phyloP scores from a whole-genome alignment of 2,888 invertebrate genomes.

The Eugnorisma glareosa region DNA sequence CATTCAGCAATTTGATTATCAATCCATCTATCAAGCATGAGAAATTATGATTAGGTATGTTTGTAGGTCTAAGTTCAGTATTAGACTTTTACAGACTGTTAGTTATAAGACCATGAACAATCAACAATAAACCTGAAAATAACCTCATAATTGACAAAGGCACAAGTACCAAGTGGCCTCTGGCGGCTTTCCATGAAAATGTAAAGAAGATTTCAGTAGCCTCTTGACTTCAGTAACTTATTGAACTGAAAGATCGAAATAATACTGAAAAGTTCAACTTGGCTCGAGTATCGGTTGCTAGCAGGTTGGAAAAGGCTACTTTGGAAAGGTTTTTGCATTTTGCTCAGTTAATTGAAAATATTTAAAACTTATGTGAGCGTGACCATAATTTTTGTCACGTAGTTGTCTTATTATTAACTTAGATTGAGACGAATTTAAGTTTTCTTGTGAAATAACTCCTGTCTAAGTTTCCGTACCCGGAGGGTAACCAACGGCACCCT shows the following conservation, averaged over 20 bases:
- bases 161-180: background rate
- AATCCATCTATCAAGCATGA: background rate
- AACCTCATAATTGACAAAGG: background rate
- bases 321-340: background rate
- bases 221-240: slow-evolving; percentile 32
- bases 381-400: too few species aligned
- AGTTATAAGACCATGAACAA: background rate
- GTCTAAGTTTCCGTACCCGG: too few species aligned
- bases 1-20: background rate
- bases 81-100: background rate
- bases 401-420: background rate
- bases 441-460: background rate
- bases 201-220: slow-evolving; percentile 22
- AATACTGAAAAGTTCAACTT: slow-evolving; percentile 32
- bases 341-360: background rate
- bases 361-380: too few species aligned
- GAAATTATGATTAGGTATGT: background rate
- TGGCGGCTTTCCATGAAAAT: slow-evolving; percentile 9
- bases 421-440: background rate
- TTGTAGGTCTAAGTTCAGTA: background rate
- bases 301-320: background rate
- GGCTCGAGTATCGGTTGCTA: background rate
- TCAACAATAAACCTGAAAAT: background rate
- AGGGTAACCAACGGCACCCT: too few species aligned
- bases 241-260: slow-evolving; percentile 40